Base-by-base conservation (phyloP, 2,797 vertebrate genomes). In the Gymnothorax reevesii region DNA sequence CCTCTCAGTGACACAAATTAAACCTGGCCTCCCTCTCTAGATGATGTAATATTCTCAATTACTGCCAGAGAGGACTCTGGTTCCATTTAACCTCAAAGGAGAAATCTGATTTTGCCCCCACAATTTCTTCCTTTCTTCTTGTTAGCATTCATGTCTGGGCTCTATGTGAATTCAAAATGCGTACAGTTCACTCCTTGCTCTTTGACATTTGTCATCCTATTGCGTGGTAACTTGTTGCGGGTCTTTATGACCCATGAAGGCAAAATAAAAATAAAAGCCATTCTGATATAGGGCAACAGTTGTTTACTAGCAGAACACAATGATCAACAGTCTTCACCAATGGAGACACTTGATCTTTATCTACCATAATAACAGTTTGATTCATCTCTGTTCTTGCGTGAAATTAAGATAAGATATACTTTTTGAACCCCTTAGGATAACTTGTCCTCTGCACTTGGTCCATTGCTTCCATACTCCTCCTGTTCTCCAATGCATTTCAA, bases 1-100 rank as follows among this genome's bases (percentile, higher is more conserved):
- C 42, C 27, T 77, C 73, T 42, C 82, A 62, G 17, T 57, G 13
- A 84, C 27, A 84, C 59, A 84, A 62, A 83, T 33, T 57, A 62
- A 59, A 62, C 42, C 27, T 64, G 55, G 33, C 59, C 66, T 60
- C 54, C 7, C 42, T 60, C 20, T 33, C 33, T 55, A 54, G 88
- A 88, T 92, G 91, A 91, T 90, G 90, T 90, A 89, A 91, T 91
- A 86, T 80, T 87, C 87, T 89, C 89, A 92, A 91, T 92, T 89
- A 91, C 86, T 89, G 87, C 88, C 92, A 92, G 90, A 92, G 88
- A 91, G 88, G 84, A 79, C 54, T 87, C 86, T 87, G 86, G 87
- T 87, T 86, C 27, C 77, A 71, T 77, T 84, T 85, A 87, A 87
- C 89, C 88, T 89, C 88, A 89, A 89, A 91, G 84, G 83, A 90